Base-by-base conservation (phyloP, 2,113 vertebrate genomes). In the Loxodonta africana region DNA sequence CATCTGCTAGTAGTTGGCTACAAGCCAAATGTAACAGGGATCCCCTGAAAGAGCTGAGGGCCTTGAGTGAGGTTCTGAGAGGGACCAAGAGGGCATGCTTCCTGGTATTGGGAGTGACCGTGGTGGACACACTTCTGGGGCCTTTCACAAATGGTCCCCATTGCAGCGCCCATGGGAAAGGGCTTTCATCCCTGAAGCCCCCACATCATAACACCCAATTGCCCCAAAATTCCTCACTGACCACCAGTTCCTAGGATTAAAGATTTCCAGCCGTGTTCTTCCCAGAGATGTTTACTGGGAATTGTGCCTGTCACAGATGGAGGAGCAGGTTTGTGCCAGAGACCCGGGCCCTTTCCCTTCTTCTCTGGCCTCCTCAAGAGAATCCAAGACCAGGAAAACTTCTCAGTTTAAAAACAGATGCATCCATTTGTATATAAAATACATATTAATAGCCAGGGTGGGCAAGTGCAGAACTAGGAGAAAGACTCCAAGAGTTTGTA, bases 101-200 rank as follows among this genome's bases (percentile, higher is more conserved):
- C n/a, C 14, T 1, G 2, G 81, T 21, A 71, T 85, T 26, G 46
- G 65, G 76, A 26, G n/a, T 44, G 57, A 5, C 17, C 0, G 0
- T 2, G 18, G n/a, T 0, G 20, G 26, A 37, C 0, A 0, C 37
- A 20, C 3, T 26, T 37, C 28, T 12, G 0, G 2, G 73, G 9
- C 1, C 30, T 41, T 23, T 37, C 4, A 0, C 2, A 41, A 14
- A 33, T 2, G 2, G 17, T 53, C 76, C 53, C 12, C 21, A 15
- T 28, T 9, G 69, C 37, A 82, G 10, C 74, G 57, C 15, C 48
- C 0, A 0, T 0, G 25, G 78, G 26, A 26, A 67, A 88, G 88
- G 51, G 65, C 46, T 63, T 10, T 63, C 60, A 28, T 28, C 74
- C 60, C 67, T 41, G 9, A 20, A 57, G 14, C 20, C 37, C 53